Conservation (phyloP, 2,797 vertebrate species). For the Salarias fasciatus region DNA sequence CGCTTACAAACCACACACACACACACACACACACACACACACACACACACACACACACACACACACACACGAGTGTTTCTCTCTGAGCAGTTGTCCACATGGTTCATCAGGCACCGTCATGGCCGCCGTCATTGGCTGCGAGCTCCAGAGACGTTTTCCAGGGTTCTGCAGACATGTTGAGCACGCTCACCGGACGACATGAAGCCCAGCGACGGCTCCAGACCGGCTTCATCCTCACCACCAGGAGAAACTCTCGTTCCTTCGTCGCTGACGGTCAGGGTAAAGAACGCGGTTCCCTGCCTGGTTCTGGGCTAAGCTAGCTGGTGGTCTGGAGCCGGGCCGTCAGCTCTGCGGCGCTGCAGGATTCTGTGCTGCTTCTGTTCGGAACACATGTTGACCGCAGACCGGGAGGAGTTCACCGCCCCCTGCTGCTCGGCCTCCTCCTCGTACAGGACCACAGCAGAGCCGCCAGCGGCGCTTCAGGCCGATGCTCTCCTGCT, state of each 20-base stretch:
- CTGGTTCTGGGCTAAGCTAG: too few relatives aligned
- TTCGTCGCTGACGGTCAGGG: too few relatives aligned
- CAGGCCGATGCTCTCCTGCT: constrained; percentile 30
- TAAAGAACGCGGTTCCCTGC: too few relatives aligned
- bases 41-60: not conserved
- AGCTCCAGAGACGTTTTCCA: not conserved
- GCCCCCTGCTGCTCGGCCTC: constrained; percentile 6
- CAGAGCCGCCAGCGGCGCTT: not conserved
- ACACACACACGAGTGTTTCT: not conserved
- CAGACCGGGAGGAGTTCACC: too few relatives aligned
- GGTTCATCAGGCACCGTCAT: not conserved
- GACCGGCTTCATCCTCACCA: not conserved
- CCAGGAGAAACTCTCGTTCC: too few relatives aligned
- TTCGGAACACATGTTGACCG: too few relatives aligned
- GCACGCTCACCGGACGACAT: not conserved
- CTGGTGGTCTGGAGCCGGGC: too few relatives aligned
- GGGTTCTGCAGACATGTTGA: not conserved
- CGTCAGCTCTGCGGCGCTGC: too few relatives aligned
- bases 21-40: not conserved
- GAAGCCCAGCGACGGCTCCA: not conserved
- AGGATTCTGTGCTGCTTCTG: too few relatives aligned
- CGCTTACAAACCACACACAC: too few relatives aligned
- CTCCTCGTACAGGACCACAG: constrained; percentile 15
- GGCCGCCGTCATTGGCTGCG: not conserved
- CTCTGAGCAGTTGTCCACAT: not conserved